These are phyloP conservation scores for Venturia canescens DNA, from an alignment of 1,140 invertebrate species.

Conservation along the genomic window DNA sequence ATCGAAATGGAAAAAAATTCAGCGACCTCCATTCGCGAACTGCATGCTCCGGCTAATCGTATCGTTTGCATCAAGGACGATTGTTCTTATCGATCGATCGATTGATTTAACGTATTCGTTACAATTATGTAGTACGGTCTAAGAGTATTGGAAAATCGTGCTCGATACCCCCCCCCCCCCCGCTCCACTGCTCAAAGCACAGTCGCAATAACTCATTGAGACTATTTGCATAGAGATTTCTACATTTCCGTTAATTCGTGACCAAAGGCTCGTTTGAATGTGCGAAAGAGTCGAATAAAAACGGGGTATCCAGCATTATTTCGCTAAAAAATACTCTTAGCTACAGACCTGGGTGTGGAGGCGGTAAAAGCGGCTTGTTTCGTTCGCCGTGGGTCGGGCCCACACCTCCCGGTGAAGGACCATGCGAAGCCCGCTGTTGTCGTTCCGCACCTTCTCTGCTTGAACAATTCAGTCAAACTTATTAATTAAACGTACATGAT, in stretches of 20 bases:
- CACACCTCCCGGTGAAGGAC: conserved; percentile 65
- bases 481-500: conserved; percentile 59
- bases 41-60: background rate
- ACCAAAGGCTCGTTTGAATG: too few relatives aligned
- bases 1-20: too few relatives aligned
- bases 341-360: conserved; percentile 76
- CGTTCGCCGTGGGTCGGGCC: conserved; percentile 69
- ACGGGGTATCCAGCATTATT: conserved; percentile 68
- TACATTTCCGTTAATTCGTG: too few relatives aligned
- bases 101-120: conserved; percentile 42
- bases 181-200: too few relatives aligned
- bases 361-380: conserved; percentile 76
- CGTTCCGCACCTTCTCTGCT: conserved; percentile 74
- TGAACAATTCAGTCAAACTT: conserved; percentile 74
- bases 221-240: too few relatives aligned
- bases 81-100: too few relatives aligned
- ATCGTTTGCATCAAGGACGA: conserved; percentile 33
- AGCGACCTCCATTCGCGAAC: too few relatives aligned
- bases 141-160: conserved; percentile 69
- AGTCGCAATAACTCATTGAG: conserved; percentile 26
- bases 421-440: conserved; percentile 71
- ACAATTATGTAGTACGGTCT: conserved; percentile 58
- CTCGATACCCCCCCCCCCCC: conserved; percentile 61
- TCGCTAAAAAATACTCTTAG: conserved; percentile 73
- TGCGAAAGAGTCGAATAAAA: background rate